Conservation (phyloP, 1,140 invertebrate species). For the Olivierus martensii region DNA sequence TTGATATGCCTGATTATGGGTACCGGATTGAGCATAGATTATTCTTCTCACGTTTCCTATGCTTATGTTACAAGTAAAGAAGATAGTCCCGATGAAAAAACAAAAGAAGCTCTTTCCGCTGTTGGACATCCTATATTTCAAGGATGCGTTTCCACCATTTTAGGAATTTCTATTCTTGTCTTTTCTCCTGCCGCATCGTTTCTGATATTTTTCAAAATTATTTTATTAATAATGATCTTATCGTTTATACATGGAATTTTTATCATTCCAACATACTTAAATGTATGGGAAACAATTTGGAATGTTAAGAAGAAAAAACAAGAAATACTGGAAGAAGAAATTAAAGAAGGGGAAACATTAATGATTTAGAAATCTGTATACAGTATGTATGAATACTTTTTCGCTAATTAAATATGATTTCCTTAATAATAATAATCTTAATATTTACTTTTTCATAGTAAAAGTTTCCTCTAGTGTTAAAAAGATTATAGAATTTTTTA, state of each 20-base stretch:
- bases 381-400: too few species aligned
- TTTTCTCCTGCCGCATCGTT: conserved; percentile 90
- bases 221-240: conserved; percentile 86
- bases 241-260: conserved; percentile 68
- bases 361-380: too few species aligned
- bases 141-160: conserved; percentile 78
- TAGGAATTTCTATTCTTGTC: conserved; percentile 71
- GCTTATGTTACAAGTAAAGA: conserved; percentile 71
- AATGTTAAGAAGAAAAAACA: too few species aligned
- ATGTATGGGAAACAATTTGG: too few species aligned
- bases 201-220: conserved; percentile 94
- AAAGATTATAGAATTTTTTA: too few species aligned
- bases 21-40: conserved; percentile 94
- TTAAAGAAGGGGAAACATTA: too few species aligned
- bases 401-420: too few species aligned
- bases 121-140: conserved; percentile 86
- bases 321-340: too few species aligned
- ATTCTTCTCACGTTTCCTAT: conserved; percentile 92
- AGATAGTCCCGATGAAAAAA: conserved; percentile 41
- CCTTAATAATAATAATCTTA: too few species aligned
- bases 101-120: conserved; percentile 70
- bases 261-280: too few species aligned
- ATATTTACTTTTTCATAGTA: too few species aligned
- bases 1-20: conserved; percentile 99
- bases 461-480: too few species aligned